phyloP scores from a whole-genome alignment of 23 tunicate species.

The Clavelina lepadiformis region DNA sequence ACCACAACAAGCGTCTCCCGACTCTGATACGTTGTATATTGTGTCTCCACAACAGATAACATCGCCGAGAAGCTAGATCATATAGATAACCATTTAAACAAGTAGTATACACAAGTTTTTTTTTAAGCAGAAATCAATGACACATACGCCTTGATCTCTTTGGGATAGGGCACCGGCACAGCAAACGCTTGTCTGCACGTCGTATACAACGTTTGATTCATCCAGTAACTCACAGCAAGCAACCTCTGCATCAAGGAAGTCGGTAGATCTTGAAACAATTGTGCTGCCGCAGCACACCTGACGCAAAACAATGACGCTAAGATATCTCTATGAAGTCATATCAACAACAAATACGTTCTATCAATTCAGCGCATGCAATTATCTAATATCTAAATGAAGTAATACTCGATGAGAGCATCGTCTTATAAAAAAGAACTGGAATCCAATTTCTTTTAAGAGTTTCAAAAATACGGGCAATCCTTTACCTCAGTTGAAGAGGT shows the following conservation, averaged over 20 bases:
- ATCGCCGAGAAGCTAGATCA: too few relatives aligned
- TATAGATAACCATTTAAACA: not conserved
- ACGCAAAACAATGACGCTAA: too few relatives aligned
- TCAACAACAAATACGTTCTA: too few relatives aligned
- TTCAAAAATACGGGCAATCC: not conserved
- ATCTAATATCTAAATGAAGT: too few relatives aligned
- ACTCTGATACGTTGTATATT: slow-evolving; percentile 16
- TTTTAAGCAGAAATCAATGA: not conserved
- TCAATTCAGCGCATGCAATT: too few relatives aligned
- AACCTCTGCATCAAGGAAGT: slow-evolving; percentile 10
- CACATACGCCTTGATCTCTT: slow-evolving; percentile 8
- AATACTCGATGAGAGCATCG: too few relatives aligned
- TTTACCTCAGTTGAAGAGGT: slow-evolving; percentile 43
- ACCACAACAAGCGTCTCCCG: slow-evolving; percentile 66
- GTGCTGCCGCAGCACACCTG: slow-evolving; percentile 54
- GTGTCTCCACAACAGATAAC: slow-evolving; percentile 71
- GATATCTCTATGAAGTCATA: too few relatives aligned
- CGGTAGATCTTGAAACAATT: slow-evolving; percentile 17
- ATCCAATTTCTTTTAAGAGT: too few relatives aligned
- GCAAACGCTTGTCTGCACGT: slow-evolving; percentile 23
- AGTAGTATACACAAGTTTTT: too few relatives aligned
- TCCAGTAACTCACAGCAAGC: slow-evolving; percentile 43
- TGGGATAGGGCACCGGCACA: slow-evolving; percentile 41
- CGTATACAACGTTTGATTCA: slow-evolving; percentile 34
- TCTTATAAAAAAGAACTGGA: too few relatives aligned